A percentile compares a stretch with the other conserved stretches of the same genome.
Evolutionary conservation across 2,797 vertebrate genomes (phyloP).

Genomic region (Sphenodon punctatus): DNA sequence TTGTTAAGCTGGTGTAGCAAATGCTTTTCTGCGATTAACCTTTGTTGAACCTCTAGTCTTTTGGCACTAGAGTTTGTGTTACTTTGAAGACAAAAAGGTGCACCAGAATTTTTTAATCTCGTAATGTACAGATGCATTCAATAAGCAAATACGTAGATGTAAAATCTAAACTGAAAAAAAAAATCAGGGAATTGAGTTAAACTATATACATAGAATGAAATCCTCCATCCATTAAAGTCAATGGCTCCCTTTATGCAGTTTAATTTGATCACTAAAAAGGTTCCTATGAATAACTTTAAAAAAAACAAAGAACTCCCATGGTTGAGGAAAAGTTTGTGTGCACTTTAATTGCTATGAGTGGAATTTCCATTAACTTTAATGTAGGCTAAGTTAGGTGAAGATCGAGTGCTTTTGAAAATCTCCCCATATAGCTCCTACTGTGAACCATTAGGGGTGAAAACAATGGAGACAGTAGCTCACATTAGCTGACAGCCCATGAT

Average conservation of each 20-base stretch:
- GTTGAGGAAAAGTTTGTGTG: neutral
- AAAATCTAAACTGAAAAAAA: neutral
- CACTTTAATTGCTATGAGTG: neutral
- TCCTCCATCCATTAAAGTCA: too few species aligned
- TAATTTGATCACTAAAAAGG: too few species aligned
- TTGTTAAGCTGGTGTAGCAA: neutral
- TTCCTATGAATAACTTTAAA: too few species aligned
- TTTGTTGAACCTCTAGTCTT: neutral
- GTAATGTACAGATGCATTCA: neutral
- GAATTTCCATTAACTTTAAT: neutral
- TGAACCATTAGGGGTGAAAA: neutral
- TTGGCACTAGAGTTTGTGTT: neutral
- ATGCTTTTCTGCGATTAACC: neutral
- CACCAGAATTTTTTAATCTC: neutral
- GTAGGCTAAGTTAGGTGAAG: neutral
- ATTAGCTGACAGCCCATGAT: too few species aligned
- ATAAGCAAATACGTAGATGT: neutral
- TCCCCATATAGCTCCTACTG: neutral
- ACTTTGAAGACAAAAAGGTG: constrained; percentile 11
- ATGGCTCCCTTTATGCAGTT: neutral
- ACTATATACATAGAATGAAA: too few species aligned
- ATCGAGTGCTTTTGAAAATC: neutral
- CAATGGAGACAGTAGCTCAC: too few species aligned
- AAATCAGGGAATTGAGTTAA: neutral
- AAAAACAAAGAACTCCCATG: neutral